Base-by-base conservation (phyloP, 92 coral and sea anemone genomes). In the Umimayanthus kanabou region DNA sequence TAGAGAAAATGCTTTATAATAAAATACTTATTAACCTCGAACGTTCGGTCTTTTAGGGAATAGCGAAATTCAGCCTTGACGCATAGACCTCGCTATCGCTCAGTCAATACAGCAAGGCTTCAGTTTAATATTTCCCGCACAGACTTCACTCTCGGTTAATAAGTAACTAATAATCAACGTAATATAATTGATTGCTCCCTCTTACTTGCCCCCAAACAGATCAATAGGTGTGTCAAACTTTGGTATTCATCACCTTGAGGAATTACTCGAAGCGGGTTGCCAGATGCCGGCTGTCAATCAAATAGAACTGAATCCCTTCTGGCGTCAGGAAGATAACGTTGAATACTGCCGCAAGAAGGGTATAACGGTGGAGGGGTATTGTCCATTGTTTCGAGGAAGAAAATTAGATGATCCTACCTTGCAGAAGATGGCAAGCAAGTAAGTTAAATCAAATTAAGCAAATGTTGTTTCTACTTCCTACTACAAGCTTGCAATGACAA, bases 221-320 rank as follows among this genome's bases (percentile, higher is more conserved):
- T 94, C 98, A 64, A 82, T 91, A 42, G 98, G 98, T 66, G 98
- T 94, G 87, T 91, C 95, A 82, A 94, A 94, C 74, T 94, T 93
- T 91, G 95, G 93, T 72, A 79, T 89, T 13, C 90, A 91, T 76
- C 98, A 93, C 61, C 89, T 94, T 18, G 92, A 88, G 66, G 98
- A 85, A 84, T 57, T 94, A 86, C 89, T 80, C 13, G 89, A 94
- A 73, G 92, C 98, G 65, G 98, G 95, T 11, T 90, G 92, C 39
- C 93, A 90, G 14, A 88, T 88, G 25, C 98, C 98, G 88, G 95
- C 98, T 91, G 93, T 94, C 92, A 93, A 94, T 90, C 98, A 94
- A 88, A 91, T 94, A 77, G 98, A 94, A 74, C 84, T 94, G 53
- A 88, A 94, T 77, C 92, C 96, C 58, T 94, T 76, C 85, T 93